Percentiles rank a stretch among this genome's conserved stretches.
Evolutionary conservation across 2,797 vertebrate genomes (phyloP).

Genomic region (Lates japonicus): DNA sequence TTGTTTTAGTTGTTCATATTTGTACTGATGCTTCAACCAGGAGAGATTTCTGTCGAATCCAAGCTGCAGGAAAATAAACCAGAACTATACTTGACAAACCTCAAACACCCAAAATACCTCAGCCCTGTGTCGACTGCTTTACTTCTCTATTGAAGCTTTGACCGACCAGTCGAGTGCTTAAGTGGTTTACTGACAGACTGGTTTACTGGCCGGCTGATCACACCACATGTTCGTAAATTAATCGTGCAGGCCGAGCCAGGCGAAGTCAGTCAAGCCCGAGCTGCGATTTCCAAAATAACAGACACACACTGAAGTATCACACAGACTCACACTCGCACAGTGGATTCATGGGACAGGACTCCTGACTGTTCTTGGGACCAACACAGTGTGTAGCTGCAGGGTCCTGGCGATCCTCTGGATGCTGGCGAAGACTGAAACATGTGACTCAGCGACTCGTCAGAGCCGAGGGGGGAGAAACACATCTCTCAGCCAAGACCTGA

Average conservation of each 20-base stretch:
- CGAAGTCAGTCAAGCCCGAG: constrained; percentile 14
- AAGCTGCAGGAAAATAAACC: neutral
- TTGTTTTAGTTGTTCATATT: neutral
- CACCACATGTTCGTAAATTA: constrained; percentile 11
- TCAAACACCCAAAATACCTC: neutral
- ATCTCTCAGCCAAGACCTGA: constrained; percentile 33
- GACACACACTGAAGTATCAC: neutral
- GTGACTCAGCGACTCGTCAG: constrained; percentile 59
- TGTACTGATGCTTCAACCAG: neutral
- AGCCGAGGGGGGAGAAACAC: constrained; percentile 21
- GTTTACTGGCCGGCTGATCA: constrained; percentile 7
- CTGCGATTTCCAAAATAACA: constrained; percentile 20
- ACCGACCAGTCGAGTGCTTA: neutral
- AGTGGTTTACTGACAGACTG: neutral
- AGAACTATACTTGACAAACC: neutral
- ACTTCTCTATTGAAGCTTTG: neutral
- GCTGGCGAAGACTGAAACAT: constrained; percentile 48
- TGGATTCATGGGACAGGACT: constrained; percentile 46
- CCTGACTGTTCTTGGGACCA: constrained; percentile 48
- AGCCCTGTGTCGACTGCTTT: neutral
- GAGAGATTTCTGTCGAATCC: neutral
- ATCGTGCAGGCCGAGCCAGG: neutral
- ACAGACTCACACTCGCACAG: neutral
- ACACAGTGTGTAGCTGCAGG: constrained; percentile 38
- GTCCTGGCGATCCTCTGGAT: constrained; percentile 38